Base-by-base conservation (phyloP, 2,888 invertebrate species). In the Sympetrum striolatum region DNA sequence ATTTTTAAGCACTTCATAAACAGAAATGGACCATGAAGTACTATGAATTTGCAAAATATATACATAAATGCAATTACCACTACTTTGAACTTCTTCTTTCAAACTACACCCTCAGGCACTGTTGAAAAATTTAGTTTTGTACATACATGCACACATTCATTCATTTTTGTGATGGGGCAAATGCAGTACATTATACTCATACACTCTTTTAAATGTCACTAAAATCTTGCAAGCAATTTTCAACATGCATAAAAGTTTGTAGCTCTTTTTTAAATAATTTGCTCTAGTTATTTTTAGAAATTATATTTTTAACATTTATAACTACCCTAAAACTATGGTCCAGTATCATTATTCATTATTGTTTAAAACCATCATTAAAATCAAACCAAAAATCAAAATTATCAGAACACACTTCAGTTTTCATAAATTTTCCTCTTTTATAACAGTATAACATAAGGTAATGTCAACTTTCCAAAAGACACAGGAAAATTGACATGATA, bases 61-160 rank as follows among this genome's bases (percentile, higher is more conserved):
- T 60, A 37, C 86, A 86, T 86, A 86, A 86, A 86, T 86, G 86
- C 86, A 60, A 86, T 60, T 86, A 60, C 86, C 37, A 86, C 31
- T 86, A 64, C 86, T 86, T 86, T 86, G 86, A 86, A 86, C 86
- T 60, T 86, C 86, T 37, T 86, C 86, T 86, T 86, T 86, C 86
- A 86, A 86, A 86, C 86, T 86, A 86, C 86, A 86, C 86, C 86
- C 86, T 86, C 86, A 86, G 86, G 86, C 86, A 86, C 86, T 86
- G 86, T 86, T 86, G 86, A 86, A 86, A 73, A 86, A 60, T 86
- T 86, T 86, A 86, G 60, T 86, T 86, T 86, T 86, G 60, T 86
- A 53, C 86, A 86, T 86, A 39, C 86, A 86, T 60, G 58, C 86
- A 53, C 60, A 60, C 86, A 86, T 86, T 37, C 86, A 86, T 60